Base-by-base conservation (phyloP, 2,113 vertebrate species). In the Ramphastos sulfuratus region DNA sequence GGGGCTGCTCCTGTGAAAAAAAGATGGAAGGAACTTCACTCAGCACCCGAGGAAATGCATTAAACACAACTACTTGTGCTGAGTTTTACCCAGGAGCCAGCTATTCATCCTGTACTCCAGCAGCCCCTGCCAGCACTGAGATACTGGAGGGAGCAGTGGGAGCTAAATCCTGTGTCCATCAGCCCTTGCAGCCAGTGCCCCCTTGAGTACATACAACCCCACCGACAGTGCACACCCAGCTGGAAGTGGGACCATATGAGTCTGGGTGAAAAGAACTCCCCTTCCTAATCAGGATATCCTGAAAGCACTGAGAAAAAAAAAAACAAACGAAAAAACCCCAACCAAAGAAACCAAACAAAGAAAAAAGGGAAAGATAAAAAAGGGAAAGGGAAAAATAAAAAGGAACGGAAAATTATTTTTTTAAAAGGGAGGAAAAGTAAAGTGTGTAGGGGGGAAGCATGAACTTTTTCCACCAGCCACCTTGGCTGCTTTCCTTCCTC, bases 151-250 rank as follows among this genome's bases (percentile, higher is more conserved):
- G 11, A 67, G 17, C 69, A 71, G 35, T 2, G 2, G 55, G 37
- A 37, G 12, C 15, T 28, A 39, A 84, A 44, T 3, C 18, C 9
- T 2, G 0, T 4, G 9, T 31, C 54, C 24, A 33, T 1, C 6
- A 50, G 54, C 61, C 19, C 30, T 55, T 11, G 15, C 56, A 72
- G 21, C 15, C 21, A 24, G 30, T 33, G 46, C 4, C 20, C 21
- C 37, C 28, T 11, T n/a, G 2, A 44, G 10, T 35, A 78, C 61
- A 42, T 18, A 46, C 15, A 46, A n/a, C 39, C 24, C 73, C 6
- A 1, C 24, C 30, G 35, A 16, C 9, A 31, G 30, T 2, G 10
- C 42, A 16, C 23, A 66, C 12, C 27, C 55, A 18, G 31, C 28
- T 74, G 52, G 12, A 72, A 59, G 11, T 28, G 12, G 3, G n/a